Evolutionary conservation across 37 sponge, comb jelly and placozoan genomes (phyloP).

Genomic region (Tethya wilhelma): DNA sequence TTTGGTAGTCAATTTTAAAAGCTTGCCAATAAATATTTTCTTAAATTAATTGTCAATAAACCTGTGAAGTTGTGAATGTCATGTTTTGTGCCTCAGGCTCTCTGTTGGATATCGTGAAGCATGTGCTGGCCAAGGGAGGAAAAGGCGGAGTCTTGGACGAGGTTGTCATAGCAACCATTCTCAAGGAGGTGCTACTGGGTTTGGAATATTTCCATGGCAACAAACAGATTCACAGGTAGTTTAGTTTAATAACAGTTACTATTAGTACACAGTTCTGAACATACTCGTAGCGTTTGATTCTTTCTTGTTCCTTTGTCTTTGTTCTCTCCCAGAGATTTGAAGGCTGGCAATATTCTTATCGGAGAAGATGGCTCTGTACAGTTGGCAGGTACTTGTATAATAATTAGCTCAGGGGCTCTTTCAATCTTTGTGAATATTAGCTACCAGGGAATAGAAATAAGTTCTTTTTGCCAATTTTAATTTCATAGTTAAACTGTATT

Average conservation of each 20-base stretch:
- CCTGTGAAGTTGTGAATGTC: too few relatives aligned
- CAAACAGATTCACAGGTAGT: constrained; percentile 82
- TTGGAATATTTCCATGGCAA: constrained; percentile 90
- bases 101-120: constrained; percentile 84
- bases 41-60: too few relatives aligned
- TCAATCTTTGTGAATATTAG: too few relatives aligned
- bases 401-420: too few relatives aligned
- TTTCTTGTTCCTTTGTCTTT: not conserved
- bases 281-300: too few relatives aligned
- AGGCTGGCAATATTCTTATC: constrained; percentile 96
- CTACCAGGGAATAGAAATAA: too few relatives aligned
- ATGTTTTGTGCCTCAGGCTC: constrained; percentile 66
- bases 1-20: too few relatives aligned
- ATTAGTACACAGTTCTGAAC: too few relatives aligned
- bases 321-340: constrained; percentile 66
- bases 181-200: constrained; percentile 85
- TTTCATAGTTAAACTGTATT: too few relatives aligned
- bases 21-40: too few relatives aligned
- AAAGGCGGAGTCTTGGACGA: constrained; percentile 89
- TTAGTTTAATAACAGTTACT: not conserved
- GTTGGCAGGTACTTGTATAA: constrained; percentile 74
- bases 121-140: constrained; percentile 58
- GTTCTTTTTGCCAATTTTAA: too few relatives aligned
- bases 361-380: constrained; percentile 90
- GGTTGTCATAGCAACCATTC: constrained; percentile 85